Base-by-base conservation (phyloP, 2,113 vertebrate species). In the Illadopsis cleaveri region DNA sequence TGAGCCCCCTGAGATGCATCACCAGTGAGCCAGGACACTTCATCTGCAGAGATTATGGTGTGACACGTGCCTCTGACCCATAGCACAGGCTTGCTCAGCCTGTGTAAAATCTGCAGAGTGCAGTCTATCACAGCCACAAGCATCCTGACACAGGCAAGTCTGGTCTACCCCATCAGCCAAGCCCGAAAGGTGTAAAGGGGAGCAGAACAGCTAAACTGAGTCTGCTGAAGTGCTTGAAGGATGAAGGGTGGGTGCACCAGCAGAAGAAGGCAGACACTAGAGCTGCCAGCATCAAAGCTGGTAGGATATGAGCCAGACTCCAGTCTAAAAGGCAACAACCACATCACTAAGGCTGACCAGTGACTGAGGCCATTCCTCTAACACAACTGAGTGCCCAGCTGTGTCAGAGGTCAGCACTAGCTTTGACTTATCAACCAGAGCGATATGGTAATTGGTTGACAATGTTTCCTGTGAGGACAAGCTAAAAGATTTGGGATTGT, bases 321-420 rank as follows among this genome's bases (percentile, higher is more conserved):
- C n/a, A 45, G 18, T 5, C 44, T 54, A 24, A 86, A 83, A 77
- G 28, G 42, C 22, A 60, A 8, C 8, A 28, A 47, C 21, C 44
- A 27, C 15, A 13, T 24, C 27, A 69, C 22, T n/a, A 11, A 73
- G 37, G 21, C 5, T 24, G 22, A 17, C 7, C 0, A 0, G 24
- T n/a, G 10, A 11, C 27, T 1, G 0, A 73, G 30, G 51, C 28
- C 0, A 0, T 64, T 22, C 9, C 42, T n/a, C 40, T n/a, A 61
- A 54, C 27, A 50, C 20, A 60, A 3, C 14, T 11, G 47, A 73
- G 8, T 10, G 10, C 48, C 31, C 18, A 56, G 6, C 22, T 51
- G 14, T 83, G 12, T 44, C 28, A 56, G 37, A 18, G 8, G 21
- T 69, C 62, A 72, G 21, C 23, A 76, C 18, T 19, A 54, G 18